Evolutionary conservation across 2,113 vertebrate genomes (phyloP).

Genomic region (Salvator merianae): DNA sequence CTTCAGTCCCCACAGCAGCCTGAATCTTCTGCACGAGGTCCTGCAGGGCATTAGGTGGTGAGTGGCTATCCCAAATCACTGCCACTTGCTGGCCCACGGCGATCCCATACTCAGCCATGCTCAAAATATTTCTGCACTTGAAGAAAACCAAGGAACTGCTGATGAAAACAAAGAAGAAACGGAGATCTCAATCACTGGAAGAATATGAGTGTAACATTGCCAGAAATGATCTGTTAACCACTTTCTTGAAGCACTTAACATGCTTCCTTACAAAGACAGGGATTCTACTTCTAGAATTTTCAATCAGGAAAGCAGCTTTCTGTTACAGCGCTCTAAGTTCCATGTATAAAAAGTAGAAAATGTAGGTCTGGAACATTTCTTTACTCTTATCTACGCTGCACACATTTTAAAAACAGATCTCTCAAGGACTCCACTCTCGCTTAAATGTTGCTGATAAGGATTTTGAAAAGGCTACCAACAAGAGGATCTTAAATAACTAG

Average conservation of each 20-base stretch:
- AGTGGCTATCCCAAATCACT: constrained; percentile 83
- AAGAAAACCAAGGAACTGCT: neutral
- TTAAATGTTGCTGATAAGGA: neutral
- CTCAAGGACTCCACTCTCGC: fast-evolving
- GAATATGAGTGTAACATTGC: neutral
- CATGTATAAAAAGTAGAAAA: fast-evolving
- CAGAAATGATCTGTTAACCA: neutral
- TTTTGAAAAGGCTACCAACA: neutral
- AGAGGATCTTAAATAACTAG: neutral
- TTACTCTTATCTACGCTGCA: constrained; percentile 18
- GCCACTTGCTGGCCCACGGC: constrained; percentile 79
- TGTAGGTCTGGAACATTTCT: neutral
- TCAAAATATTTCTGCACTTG: constrained; percentile 3
- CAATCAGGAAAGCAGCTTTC: fast-evolving
- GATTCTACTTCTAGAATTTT: neutral
- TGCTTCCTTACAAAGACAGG: neutral
- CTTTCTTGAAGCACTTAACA: too few species aligned
- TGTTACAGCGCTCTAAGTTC: fast-evolving
- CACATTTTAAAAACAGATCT: neutral
- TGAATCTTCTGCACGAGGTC: constrained; percentile 76
- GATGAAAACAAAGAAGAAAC: neutral
- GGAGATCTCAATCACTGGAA: neutral
- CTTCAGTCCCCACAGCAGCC: constrained; percentile 70
- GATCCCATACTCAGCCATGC: constrained; percentile 83
- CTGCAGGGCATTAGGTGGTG: constrained; percentile 69